Percentiles rank a stretch among this genome's conserved stretches.
Evolutionary conservation across 2,797 vertebrate species (phyloP).

Genomic region (Typhlichthys subterraneus): DNA sequence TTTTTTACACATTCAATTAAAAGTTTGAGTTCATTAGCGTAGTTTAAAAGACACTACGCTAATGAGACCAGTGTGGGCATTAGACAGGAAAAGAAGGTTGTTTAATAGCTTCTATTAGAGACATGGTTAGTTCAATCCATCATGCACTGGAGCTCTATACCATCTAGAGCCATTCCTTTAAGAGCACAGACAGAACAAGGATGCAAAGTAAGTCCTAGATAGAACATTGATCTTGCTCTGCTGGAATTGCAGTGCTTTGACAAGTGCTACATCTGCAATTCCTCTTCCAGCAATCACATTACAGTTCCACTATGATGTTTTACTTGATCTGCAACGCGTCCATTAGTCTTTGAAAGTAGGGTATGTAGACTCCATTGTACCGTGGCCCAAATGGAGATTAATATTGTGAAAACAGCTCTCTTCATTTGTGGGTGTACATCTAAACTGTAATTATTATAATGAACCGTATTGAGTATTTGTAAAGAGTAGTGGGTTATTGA

Average conservation of each 20-base stretch:
- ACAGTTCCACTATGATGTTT: constrained; percentile 43
- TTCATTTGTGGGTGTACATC: constrained; percentile 49
- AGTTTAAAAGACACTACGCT: constrained; percentile 33
- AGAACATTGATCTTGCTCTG: constrained; percentile 68
- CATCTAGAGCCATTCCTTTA: constrained; percentile 62
- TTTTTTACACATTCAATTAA: constrained; percentile 60
- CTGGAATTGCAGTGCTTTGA: constrained; percentile 51
- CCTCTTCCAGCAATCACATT: constrained; percentile 55
- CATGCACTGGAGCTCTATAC: constrained; percentile 66
- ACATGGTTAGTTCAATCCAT: constrained; percentile 77
- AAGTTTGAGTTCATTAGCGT: constrained; percentile 70
- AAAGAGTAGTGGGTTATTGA: constrained; percentile 27
- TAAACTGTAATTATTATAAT: constrained; percentile 35
- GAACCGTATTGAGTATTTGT: constrained; percentile 23
- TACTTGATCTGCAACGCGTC: constrained; percentile 43
- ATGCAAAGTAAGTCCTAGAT: constrained; percentile 47
- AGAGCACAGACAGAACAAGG: constrained; percentile 60
- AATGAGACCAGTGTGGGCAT: constrained; percentile 68
- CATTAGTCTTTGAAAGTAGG: constrained; percentile 40
- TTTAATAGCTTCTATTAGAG: constrained; percentile 80
- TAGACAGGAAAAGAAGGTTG: constrained; percentile 69
- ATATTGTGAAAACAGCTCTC: constrained; percentile 44
- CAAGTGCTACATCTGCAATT: constrained; percentile 49
- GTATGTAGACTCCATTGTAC: constrained; percentile 6
- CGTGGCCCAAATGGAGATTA: constrained; percentile 31